These are phyloP conservation scores for Acanthiza pusilla DNA, from an alignment of 2,797 vertebrate genomes.

Conservation along the genomic window DNA sequence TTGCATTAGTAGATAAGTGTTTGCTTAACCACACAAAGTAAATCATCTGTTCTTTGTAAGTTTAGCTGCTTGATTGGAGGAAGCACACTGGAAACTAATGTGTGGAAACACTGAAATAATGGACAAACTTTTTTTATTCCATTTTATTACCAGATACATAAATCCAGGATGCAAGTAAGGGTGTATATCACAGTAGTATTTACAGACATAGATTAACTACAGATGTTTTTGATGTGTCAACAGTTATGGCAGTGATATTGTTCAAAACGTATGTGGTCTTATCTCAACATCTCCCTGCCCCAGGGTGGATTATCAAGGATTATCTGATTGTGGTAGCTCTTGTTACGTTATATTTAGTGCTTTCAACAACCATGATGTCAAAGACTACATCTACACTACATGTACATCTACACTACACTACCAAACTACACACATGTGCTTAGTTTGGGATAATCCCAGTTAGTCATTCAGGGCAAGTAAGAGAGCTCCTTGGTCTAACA, in stretches of 20 bases:
- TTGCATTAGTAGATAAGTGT: not conserved
- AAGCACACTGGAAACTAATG: not conserved
- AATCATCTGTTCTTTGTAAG: not conserved
- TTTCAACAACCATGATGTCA: not conserved
- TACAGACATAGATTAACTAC: not conserved
- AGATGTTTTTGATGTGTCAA: not conserved
- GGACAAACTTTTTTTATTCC: not conserved
- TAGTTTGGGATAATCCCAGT: not conserved
- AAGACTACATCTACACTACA: not conserved
- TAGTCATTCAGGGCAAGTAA: not conserved
- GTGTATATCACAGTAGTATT: not conserved
- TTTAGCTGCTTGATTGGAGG: not conserved
- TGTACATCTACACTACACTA: no score
- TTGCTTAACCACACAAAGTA: not conserved
- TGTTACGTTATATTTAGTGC: not conserved
- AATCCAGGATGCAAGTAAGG: not conserved
- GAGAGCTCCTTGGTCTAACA: not conserved
- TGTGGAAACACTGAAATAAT: not conserved
- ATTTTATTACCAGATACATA: not conserved
- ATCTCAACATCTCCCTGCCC: not conserved
- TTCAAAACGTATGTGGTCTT: not conserved
- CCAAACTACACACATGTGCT: not conserved
- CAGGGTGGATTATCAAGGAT: not conserved
- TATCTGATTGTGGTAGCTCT: not conserved
- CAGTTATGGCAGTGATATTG: not conserved